Base-by-base conservation (phyloP, 2,113 vertebrate genomes). In the Albula glossodonta region DNA sequence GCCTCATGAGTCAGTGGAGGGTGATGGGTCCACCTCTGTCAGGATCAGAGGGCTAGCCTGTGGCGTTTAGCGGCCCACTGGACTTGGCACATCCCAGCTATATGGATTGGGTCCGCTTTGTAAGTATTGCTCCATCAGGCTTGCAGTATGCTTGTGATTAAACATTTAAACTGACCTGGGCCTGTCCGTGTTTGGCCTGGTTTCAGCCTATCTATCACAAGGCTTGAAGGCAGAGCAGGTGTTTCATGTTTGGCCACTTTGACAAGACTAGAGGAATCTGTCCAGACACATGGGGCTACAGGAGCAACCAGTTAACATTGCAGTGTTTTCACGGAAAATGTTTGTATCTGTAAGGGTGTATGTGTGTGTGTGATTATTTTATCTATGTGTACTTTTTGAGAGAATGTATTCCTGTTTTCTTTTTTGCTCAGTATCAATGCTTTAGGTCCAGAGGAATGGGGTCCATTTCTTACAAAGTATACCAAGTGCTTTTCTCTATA, bases 191-290 rank as follows among this genome's bases (percentile, higher is more conserved):
- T 74, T 53, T 74, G 31, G 49, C 13, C 80, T n/a, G 12, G 11
- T 70, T 56, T 60, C 41, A 53, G 19, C 10, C 56, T 5, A 85
- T 83, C 51, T 2, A 53, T 87, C 66, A 80, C 70, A 31, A 22
- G 13, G 49, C 79, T 80, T 70, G 52, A 53, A 87, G 22, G 31
- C 17, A 8, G 56, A 74, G 51, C 81, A 60, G 57, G 63, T 83
- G 74, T 83, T 89, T 85, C 50, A 57, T 9, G 22, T 83, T 83
- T 81, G 49, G 63, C 53, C 60, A 66, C 83, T 78, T 22, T 80
- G 50, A 82, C 53, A 5, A 48, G 25, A 79, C 82, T 82, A 49
- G 82, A n/a, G 51, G 66, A 48, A 86, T 86, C 83, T 51, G 83
- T 51, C 84, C 31, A 57, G 22, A 82, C 74, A 51, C 85, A 86